A percentile compares a stretch with the other conserved stretches of the same genome.
Evolutionary conservation across 2,113 vertebrate species (phyloP).

Genomic region (Pterocles orientalis): DNA sequence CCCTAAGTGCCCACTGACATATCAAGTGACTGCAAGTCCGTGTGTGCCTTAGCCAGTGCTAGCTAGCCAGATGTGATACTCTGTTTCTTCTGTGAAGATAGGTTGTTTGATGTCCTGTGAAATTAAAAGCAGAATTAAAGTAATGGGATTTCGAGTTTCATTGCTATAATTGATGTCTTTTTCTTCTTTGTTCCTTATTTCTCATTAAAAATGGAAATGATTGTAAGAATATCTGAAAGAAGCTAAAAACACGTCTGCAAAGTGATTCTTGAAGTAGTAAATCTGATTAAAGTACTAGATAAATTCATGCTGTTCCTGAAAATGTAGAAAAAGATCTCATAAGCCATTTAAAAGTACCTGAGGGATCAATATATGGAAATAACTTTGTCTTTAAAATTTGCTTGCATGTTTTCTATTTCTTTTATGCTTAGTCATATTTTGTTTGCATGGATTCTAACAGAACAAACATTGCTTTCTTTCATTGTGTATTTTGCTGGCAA

Average conservation of each 20-base stretch:
- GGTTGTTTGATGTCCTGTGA: neutral
- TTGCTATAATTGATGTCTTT: neutral
- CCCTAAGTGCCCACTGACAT: neutral
- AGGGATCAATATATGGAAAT: neutral
- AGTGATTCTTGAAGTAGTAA: neutral
- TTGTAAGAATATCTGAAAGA: neutral
- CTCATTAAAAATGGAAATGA: neutral
- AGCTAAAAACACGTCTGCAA: neutral
- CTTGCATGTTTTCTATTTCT: neutral
- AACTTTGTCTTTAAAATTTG: neutral
- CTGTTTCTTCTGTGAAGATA: neutral
- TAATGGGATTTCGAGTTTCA: neutral
- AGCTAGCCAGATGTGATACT: neutral
- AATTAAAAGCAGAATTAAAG: neutral
- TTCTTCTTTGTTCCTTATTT: neutral
- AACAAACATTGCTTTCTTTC: neutral
- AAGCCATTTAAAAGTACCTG: neutral
- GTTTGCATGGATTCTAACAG: neutral
- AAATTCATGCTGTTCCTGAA: neutral
- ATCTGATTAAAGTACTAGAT: neutral
- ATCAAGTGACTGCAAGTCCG: neutral
- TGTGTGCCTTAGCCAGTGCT: too few relatives aligned
- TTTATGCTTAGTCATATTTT: neutral
- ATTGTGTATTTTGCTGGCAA: neutral
- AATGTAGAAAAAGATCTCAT: neutral